Conservation (phyloP, 2,797 vertebrate genomes). For the Arnoldichthys spilopterus region DNA sequence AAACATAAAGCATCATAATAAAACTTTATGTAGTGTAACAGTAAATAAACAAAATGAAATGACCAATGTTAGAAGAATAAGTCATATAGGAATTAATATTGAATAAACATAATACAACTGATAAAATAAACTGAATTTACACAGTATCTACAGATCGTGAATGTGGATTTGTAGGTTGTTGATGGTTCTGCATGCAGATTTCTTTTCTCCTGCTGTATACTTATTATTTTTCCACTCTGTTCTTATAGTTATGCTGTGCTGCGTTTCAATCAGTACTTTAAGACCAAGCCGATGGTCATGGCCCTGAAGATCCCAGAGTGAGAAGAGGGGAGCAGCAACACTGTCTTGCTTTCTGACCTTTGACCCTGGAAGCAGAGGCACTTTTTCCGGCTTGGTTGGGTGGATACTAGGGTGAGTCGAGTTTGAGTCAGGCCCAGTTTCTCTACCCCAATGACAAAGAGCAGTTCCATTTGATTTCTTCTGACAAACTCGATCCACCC, state of each 20-base stretch:
- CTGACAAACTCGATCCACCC: constrained; percentile 56
- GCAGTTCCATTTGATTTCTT: constrained; percentile 58
- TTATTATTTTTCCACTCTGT: not conserved
- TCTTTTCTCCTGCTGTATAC: too few relatives aligned
- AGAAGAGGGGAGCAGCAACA: constrained; percentile 50
- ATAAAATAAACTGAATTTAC: too few relatives aligned
- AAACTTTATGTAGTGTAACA: not conserved
- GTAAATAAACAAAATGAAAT: not conserved
- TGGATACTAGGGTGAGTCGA: constrained; percentile 20
- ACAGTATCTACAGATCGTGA: too few relatives aligned
- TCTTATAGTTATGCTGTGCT: constrained; percentile 89
- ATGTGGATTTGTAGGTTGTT: too few relatives aligned
- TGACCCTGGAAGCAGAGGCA: constrained; percentile 44
- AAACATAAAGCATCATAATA: not conserved
- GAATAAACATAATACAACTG: too few relatives aligned
- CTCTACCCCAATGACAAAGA: constrained; percentile 26
- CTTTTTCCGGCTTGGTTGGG: constrained; percentile 43
- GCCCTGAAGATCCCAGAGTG: constrained; percentile 88
- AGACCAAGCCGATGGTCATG: constrained; percentile 89
- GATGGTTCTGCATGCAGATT: too few relatives aligned
- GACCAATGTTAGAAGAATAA: not conserved
- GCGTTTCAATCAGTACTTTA: constrained; percentile 94
- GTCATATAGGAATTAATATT: too few relatives aligned
- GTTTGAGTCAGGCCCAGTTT: constrained; percentile 21
- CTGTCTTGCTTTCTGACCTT: constrained; percentile 16